Conservation (phyloP, 2,113 vertebrate genomes). For the Vidua chalybeata region DNA sequence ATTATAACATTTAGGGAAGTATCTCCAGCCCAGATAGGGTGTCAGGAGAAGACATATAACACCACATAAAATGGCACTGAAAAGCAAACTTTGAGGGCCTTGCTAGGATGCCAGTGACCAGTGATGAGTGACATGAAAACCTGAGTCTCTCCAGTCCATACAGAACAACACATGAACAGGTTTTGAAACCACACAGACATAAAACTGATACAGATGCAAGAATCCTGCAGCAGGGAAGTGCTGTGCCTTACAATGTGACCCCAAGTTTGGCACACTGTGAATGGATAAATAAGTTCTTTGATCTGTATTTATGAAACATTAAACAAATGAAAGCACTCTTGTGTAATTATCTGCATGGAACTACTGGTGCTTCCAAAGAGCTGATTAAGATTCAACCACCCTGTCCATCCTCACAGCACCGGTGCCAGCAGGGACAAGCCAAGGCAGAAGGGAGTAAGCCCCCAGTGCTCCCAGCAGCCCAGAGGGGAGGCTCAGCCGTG, state of each 20-base stretch:
- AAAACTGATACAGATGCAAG: not conserved
- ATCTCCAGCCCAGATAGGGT: not conserved
- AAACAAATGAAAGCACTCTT: not conserved
- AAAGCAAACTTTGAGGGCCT: not conserved
- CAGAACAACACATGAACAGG: not conserved
- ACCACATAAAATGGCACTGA: not conserved
- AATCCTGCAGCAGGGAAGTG: not conserved
- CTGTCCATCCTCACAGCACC: accelerated
- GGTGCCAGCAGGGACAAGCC: not conserved
- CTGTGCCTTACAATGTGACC: not conserved
- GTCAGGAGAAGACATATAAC: not conserved
- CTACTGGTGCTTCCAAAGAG: not conserved
- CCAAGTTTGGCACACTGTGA: not conserved
- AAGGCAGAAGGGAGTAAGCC: not conserved
- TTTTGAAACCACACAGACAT: not conserved
- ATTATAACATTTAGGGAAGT: not conserved
- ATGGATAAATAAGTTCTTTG: not conserved
- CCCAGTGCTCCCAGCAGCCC: too few relatives aligned
- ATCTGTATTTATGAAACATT: not conserved
- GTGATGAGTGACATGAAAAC: not conserved
- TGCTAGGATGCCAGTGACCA: not conserved
- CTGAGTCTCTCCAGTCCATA: not conserved
- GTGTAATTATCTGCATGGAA: not conserved
- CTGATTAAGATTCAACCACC: not conserved
- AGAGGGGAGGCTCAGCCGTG: not conserved